phyloP scores from a whole-genome alignment of 2,113 vertebrate species.

The Brachyistius frenatus region DNA sequence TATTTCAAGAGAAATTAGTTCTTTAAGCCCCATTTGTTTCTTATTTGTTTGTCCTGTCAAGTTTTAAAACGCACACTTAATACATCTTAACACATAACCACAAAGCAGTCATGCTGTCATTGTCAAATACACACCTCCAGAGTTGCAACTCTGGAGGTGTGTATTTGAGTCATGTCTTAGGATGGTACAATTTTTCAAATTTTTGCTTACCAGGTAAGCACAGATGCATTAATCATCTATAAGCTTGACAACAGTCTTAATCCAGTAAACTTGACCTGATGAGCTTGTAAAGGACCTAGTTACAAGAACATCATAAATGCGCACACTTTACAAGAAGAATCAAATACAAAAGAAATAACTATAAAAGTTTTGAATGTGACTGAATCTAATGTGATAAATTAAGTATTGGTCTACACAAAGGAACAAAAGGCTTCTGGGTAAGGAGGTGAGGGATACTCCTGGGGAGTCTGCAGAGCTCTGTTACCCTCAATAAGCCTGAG shows the following conservation, averaged over 20 bases:
- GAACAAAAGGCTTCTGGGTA: constrained; percentile 26
- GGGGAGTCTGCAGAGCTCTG: constrained; percentile 39
- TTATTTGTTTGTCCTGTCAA: constrained; percentile 27
- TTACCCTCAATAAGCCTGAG: constrained; percentile 8
- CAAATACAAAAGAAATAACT: constrained; percentile 61
- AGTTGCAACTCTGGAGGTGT: constrained; percentile 55
- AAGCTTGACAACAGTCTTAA: constrained; percentile 90
- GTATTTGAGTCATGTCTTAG: constrained; percentile 57
- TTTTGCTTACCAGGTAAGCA: constrained; percentile 92
- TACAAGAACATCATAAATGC: constrained; percentile 56
- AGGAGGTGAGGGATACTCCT: constrained; percentile 35
- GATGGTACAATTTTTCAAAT: constrained; percentile 91
- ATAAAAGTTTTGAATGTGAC: constrained; percentile 56
- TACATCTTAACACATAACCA: constrained; percentile 22
- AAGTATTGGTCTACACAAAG: constrained; percentile 65
- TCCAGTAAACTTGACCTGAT: constrained; percentile 90
- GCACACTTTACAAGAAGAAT: constrained; percentile 50
- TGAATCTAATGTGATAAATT: constrained; percentile 44
- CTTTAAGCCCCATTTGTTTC: constrained; percentile 36
- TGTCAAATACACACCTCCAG: constrained; percentile 63
- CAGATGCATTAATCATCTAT: constrained; percentile 74
- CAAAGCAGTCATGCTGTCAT: constrained; percentile 46
- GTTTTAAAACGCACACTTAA: constrained; percentile 39
- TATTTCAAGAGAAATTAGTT: constrained; percentile 43
- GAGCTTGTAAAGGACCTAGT: constrained; percentile 79